Conservation (phyloP, 1,140 invertebrate species). For the Meloidogyne floridensis region DNA sequence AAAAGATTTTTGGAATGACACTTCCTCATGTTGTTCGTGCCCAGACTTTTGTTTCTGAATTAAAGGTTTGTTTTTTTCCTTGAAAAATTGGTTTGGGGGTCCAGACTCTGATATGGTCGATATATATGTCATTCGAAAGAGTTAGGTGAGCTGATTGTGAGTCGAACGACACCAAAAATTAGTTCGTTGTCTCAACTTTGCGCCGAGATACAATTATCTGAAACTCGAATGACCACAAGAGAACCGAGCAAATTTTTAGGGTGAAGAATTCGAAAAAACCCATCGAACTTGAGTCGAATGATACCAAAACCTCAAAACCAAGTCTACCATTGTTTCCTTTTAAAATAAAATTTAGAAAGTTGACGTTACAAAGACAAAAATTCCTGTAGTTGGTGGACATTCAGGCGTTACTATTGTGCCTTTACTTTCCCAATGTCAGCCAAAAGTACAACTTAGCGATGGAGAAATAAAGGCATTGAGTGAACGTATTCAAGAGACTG, state of each 20-base stretch:
- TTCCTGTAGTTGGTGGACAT: slow-evolving; percentile 98
- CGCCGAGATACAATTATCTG: too few species aligned
- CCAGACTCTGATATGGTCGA: too few species aligned
- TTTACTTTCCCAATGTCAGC: slow-evolving; percentile 83
- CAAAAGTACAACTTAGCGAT: slow-evolving; percentile 75
- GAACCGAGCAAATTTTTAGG: too few species aligned
- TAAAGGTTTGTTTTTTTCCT: slow-evolving; percentile 67
- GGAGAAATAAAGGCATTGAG: slow-evolving; percentile 79
- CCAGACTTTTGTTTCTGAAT: slow-evolving; percentile 84
- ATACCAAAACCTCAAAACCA: too few species aligned
- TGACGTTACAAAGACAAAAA: slow-evolving; percentile 79
- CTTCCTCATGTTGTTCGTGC: slow-evolving; percentile 93
- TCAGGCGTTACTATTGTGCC: slow-evolving; percentile 97
- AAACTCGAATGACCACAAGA: too few species aligned
- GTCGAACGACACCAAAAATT: too few species aligned
- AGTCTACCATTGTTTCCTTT: neutral
- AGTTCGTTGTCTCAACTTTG: too few species aligned
- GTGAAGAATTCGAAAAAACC: too few species aligned
- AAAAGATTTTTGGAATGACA: slow-evolving; percentile 90
- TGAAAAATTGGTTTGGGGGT: too few species aligned
- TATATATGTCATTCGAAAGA: too few species aligned
- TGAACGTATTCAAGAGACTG: slow-evolving; percentile 87
- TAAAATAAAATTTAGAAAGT: slow-evolving; percentile 71
- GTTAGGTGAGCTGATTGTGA: too few species aligned
- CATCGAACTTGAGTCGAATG: too few species aligned